Conservation (phyloP, 2,888 invertebrate species). For the Hofmannophila pseudospretella region DNA sequence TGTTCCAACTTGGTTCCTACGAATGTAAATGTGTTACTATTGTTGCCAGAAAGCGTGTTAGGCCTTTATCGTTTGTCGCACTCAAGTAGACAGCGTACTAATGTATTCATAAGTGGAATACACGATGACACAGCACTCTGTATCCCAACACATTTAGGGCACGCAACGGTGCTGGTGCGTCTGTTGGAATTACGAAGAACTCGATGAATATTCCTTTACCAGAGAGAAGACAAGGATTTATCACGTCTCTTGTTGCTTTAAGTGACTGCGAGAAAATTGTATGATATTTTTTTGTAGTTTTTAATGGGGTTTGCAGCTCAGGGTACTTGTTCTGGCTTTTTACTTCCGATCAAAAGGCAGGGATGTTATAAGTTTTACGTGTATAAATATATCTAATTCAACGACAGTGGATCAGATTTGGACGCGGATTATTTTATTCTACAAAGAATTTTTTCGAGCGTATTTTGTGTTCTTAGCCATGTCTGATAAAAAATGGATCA, state of each 20-base stretch:
- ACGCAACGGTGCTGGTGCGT: slow-evolving; percentile 1
- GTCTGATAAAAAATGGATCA: no score
- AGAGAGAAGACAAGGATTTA: neutral
- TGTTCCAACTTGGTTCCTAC: no score
- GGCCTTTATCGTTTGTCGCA: slow-evolving; percentile 24
- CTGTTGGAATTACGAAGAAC: neutral
- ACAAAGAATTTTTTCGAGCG: no score
- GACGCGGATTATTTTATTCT: no score
- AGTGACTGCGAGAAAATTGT: neutral
- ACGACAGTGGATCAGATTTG: no score
- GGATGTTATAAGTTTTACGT: no score
- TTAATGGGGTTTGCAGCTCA: no score
- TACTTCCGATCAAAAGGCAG: no score
- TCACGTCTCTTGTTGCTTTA: neutral
- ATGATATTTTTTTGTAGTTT: no score
- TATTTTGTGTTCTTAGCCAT: no score
- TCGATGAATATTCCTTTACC: slow-evolving; percentile 6
- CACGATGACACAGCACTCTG: slow-evolving; percentile 17
- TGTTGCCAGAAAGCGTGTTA: slow-evolving; percentile 5
- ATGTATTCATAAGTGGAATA: slow-evolving; percentile 26
- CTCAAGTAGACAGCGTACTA: slow-evolving; percentile 20
- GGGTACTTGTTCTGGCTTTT: no score
- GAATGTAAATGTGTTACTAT: neutral
- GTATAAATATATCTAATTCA: no score
- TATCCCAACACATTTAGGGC: slow-evolving; percentile 10